These are phyloP conservation scores for Pseudachorutes palmiensis DNA, from an alignment of 1,140 invertebrate species.

Conservation along the genomic window DNA sequence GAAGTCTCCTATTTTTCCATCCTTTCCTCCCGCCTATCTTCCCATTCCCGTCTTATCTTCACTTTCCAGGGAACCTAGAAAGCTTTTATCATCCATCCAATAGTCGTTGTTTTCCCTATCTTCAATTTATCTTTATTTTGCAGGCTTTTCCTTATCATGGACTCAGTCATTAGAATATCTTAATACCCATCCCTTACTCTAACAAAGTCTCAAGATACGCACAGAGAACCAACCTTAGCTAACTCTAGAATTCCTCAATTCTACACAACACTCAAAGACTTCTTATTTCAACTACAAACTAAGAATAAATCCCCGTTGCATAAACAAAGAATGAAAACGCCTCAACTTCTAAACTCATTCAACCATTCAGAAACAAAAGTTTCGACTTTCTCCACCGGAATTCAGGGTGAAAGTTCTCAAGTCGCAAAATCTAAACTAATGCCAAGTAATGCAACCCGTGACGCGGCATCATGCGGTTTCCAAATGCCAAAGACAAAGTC, in stretches of 20 bases:
- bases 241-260: too few species aligned
- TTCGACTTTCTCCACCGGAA: not conserved
- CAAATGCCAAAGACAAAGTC: too few species aligned
- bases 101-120: constrained; percentile 29
- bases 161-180: constrained; percentile 39
- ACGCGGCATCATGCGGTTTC: too few species aligned
- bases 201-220: not conserved
- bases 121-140: constrained; percentile 40
- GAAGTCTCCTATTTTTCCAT: not conserved
- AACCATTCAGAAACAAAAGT: not conserved
- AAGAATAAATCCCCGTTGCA: constrained; percentile 2
- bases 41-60: constrained; percentile 27
- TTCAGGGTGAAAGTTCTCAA: too few species aligned
- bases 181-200: not conserved
- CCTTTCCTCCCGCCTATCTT: constrained; percentile 5
- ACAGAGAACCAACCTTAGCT: too few species aligned
- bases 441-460: too few species aligned
- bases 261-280: too few species aligned
- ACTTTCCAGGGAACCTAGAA: constrained; percentile 32
- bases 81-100: constrained; percentile 38
- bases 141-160: constrained; percentile 37
- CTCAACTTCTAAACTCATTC: not conserved
- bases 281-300: not conserved
- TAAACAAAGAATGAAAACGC: constrained; percentile 5
- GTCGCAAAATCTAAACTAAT: too few species aligned